Evolutionary conservation across 1,140 invertebrate genomes (phyloP).

Genomic region (Zaprionus ghesquierei): DNA sequence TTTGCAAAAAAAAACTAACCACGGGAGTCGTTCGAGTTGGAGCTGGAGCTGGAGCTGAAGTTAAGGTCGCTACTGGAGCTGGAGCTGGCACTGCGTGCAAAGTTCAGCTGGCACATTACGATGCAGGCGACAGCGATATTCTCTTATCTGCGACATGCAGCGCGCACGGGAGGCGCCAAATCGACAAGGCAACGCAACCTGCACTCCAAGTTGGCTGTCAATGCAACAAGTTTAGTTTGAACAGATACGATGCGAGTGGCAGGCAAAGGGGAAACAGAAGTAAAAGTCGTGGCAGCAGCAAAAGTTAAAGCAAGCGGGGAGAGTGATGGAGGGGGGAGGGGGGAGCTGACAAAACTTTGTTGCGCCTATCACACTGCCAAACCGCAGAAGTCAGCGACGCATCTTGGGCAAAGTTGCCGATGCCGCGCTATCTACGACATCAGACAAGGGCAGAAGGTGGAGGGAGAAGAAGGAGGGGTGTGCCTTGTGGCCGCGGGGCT

Average conservation of each 20-base stretch:
- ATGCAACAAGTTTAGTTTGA: constrained; percentile 65
- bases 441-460: background rate
- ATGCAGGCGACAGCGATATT: constrained; percentile 32
- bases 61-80: no score
- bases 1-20: constrained; percentile 57
- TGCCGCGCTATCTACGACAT: constrained; percentile 48
- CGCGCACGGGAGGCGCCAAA: constrained; percentile 13
- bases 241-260: background rate
- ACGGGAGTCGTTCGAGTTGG: background rate
- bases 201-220: constrained; percentile 51
- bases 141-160: constrained; percentile 52
- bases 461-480: background rate
- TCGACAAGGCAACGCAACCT: constrained; percentile 29
- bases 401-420: constrained; percentile 50
- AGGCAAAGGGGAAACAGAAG: background rate
- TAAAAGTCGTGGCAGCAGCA: background rate
- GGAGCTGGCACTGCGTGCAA: background rate
- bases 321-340: no score
- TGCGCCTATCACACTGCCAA: constrained; percentile 60
- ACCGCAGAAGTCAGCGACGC: constrained; percentile 57
- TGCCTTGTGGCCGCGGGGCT: constrained; percentile 5
- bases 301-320: background rate
- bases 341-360: constrained; percentile 53
- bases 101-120: constrained; percentile 35
- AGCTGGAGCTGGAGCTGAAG: background rate